phyloP scores from a whole-genome alignment of 2,113 vertebrate species.

The Colaptes auratus region DNA sequence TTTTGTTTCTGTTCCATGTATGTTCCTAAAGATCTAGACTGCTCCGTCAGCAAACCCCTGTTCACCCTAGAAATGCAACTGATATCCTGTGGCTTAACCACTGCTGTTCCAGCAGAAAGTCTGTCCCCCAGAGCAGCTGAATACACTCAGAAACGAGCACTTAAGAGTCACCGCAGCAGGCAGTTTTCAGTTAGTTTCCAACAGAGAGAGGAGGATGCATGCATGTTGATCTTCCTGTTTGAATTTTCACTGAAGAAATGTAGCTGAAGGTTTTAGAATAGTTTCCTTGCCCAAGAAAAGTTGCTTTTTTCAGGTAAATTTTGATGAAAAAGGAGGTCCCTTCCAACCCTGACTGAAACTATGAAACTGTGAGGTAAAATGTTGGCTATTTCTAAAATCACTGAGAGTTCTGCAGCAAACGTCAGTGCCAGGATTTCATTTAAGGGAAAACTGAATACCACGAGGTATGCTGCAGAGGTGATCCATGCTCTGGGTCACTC shows the following conservation, averaged over 20 bases:
- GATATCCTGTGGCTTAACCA: neutral
- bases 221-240: neutral
- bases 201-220: neutral
- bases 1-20: neutral
- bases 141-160: rapidly evolving
- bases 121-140: neutral
- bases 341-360: too few relatives aligned
- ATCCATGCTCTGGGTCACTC: neutral
- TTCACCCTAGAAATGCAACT: neutral
- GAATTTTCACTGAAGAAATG: neutral
- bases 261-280: too few relatives aligned
- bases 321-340: neutral
- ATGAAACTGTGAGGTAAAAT: too few relatives aligned
- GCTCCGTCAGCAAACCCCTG: neutral
- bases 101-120: neutral
- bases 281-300: too few relatives aligned
- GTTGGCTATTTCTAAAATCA: neutral
- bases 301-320: neutral
- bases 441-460: neutral
- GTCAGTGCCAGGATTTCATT: neutral
- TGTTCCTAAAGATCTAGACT: neutral
- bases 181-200: neutral
- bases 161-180: neutral
- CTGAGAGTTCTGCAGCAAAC: neutral
- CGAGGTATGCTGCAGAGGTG: neutral